These are phyloP conservation scores for Cossypha dichroa DNA, from an alignment of 2,797 vertebrate species.

Conservation along the genomic window DNA sequence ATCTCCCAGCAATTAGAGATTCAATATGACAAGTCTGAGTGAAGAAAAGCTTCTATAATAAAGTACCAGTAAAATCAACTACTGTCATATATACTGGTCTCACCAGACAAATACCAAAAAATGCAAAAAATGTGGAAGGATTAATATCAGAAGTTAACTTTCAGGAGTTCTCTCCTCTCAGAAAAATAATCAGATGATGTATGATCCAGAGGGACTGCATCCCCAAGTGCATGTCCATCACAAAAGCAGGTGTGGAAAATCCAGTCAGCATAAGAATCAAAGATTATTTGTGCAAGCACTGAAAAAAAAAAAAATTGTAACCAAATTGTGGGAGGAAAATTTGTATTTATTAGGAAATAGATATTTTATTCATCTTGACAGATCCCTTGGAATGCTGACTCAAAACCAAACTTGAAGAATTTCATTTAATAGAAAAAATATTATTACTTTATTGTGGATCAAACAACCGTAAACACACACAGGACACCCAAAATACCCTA, in stretches of 20 bases:
- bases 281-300: neutral
- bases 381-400: neutral
- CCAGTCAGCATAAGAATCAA: neutral
- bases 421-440: neutral
- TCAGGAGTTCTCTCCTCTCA: neutral
- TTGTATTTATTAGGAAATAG: neutral
- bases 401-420: neutral
- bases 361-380: neutral
- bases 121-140: neutral
- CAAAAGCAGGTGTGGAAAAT: neutral
- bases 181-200: neutral
- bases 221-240: neutral
- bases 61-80: neutral
- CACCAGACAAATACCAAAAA: neutral
- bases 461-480: rapidly evolving
- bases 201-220: neutral
- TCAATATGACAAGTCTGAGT: neutral
- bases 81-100: neutral
- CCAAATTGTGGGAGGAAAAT: neutral
- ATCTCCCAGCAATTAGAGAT: neutral
- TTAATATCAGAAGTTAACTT: neutral
- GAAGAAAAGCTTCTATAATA: neutral
- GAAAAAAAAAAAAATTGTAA: neutral
- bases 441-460: neutral
- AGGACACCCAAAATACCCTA: neutral